phyloP scores from a whole-genome alignment of 2,888 invertebrate species.

The Sialis fuliginosa region DNA sequence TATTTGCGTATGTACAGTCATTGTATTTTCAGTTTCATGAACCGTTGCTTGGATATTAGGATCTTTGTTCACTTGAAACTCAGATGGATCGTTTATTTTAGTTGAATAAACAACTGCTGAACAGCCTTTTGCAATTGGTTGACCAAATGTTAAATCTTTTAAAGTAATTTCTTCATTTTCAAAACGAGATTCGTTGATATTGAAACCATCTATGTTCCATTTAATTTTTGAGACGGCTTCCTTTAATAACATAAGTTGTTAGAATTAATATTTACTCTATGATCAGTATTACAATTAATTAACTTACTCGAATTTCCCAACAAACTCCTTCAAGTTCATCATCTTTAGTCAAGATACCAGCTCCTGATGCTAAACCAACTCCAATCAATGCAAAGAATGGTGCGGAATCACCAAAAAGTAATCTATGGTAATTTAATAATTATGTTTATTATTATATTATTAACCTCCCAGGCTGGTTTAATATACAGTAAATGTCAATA shows the following conservation, averaged over 20 bases:
- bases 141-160: slow-evolving; percentile 45
- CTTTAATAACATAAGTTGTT: slow-evolving; percentile 17
- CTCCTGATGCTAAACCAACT: slow-evolving; percentile 52
- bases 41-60: neutral
- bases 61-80: slow-evolving; percentile 8
- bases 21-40: slow-evolving; percentile 1
- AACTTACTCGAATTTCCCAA: slow-evolving; percentile 51
- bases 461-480: neutral
- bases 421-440: slow-evolving; percentile 16
- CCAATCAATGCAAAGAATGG: slow-evolving; percentile 61
- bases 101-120: slow-evolving; percentile 67
- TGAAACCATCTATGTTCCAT: slow-evolving; percentile 30
- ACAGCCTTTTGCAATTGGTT: slow-evolving; percentile 61
- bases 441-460: no score
- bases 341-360: slow-evolving; percentile 54
- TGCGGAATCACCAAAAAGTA: slow-evolving; percentile 48
- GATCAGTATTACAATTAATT: neutral
- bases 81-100: slow-evolving; percentile 24
- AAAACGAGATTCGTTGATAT: slow-evolving; percentile 22
- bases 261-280: no score
- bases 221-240: slow-evolving; percentile 38
- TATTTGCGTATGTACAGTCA: slow-evolving; percentile 1
- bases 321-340: slow-evolving; percentile 63
- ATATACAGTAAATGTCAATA: no score
- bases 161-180: slow-evolving; percentile 30